Percentiles rank a stretch among this genome's conserved stretches.
These are phyloP conservation scores for Euglossa dilemma DNA, from an alignment of 1,140 invertebrate genomes.

Conservation along the genomic window DNA sequence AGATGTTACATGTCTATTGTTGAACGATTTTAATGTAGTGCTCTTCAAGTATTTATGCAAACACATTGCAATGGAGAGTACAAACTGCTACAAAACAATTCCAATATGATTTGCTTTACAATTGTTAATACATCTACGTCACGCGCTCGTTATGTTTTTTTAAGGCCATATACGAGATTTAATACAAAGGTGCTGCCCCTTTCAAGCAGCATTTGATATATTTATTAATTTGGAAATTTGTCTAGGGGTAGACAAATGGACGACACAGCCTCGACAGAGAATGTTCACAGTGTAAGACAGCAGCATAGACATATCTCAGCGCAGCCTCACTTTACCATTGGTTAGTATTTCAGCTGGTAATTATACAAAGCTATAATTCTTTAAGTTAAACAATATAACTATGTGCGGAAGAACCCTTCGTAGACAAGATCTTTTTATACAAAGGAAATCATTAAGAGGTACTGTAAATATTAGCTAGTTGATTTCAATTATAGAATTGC, in stretches of 20 bases:
- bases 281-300: constrained; percentile 78
- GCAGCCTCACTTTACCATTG: constrained; percentile 71
- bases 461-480: constrained; percentile 19
- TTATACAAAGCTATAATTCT: constrained; percentile 54
- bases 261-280: constrained; percentile 79
- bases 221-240: constrained; percentile 72
- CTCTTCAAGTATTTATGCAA: constrained; percentile 70
- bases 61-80: constrained; percentile 76
- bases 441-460: constrained; percentile 22
- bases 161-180: constrained; percentile 77
- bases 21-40: constrained; percentile 64
- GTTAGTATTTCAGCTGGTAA: constrained; percentile 51
- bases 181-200: constrained; percentile 67
- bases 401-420: constrained; percentile 66
- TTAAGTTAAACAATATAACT: constrained; percentile 39
- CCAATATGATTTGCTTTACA: constrained; percentile 71
- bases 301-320: constrained; percentile 75
- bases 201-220: constrained; percentile 67
- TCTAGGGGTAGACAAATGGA: constrained; percentile 70
- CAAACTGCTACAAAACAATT: constrained; percentile 79
- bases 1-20: constrained; percentile 63
- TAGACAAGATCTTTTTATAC: constrained; percentile 45
- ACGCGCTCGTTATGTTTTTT: constrained; percentile 65
- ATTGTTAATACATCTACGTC: constrained; percentile 65
- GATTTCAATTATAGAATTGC: constrained; percentile 5